Evolutionary conservation across 1,140 invertebrate genomes (phyloP), one percentile per base, ranked within the genome.

Genomic region (Bombus fervidus): DNA sequence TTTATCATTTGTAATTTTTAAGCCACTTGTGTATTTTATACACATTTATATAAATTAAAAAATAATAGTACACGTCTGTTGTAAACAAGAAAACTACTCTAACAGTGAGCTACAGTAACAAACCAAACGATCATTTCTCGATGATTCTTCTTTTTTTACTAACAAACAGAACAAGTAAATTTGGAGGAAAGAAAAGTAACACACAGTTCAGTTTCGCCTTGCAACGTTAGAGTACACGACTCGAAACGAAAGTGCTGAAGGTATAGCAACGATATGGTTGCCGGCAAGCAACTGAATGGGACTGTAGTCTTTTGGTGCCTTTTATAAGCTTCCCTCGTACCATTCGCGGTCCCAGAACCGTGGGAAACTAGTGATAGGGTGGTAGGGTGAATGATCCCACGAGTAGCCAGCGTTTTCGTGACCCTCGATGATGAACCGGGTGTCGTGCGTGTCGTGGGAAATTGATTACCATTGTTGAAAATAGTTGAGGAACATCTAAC

Each of bases 291-390:
- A 87, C 86, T 85, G 68, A 66, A 77, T 39, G 62, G 66, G 4
- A 68, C 28, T 37, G 28, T 10, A 8, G 41, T 25, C 37, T 37
- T 25, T 31, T 6, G n/a, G 68, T 8, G 34, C 37, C 57, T 57
- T 87, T 87, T 87, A 87, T 87, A 84, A 68, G 37, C 59, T 75
- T 41, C 3, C 43, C 15, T 41, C 75, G 15, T 39, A 34, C 47
- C 31, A 25, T 62, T 66, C 64, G 22, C 18, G 28, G 10, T 62
- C 69, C 68, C 47, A 57, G 43, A 47, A 78, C 62, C 83, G 77
- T 68, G 80, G n/a, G 76, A 78, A 82, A 73, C 34, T 6, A n/a
- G 39, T 57, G 34, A 62, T 75, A n/a, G n/a, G 75, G 69, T 85
- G 64, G 47, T 75, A 57, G 72, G 28, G 25, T 25, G n/a, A 41